Base-by-base conservation (phyloP, 2,797 vertebrate species). In the Chrosomus eos region DNA sequence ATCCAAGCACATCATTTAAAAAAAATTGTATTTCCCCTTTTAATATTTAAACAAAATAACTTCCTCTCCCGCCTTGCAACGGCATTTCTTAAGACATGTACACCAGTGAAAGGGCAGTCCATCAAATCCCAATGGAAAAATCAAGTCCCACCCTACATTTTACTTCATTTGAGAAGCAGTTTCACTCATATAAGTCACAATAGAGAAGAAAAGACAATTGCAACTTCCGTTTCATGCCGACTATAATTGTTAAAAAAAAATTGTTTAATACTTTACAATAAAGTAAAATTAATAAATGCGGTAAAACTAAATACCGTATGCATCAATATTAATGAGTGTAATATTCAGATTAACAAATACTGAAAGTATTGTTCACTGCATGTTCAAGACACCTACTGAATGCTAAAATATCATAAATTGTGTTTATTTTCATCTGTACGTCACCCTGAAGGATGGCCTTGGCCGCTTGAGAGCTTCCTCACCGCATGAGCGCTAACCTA, bases 381-480 rank as follows among this genome's bases (percentile, higher is more conserved):
- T 19, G 21, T 6, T 18, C 13, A 38, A n/a, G 23, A 76, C 38
- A 58, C 1, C 23, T 18, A 40, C 4, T 76, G 14, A 13, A 60
- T 19, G 36, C n/a, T 60, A 43, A 43, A 9, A 62, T 9, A 38
- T 48, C 31, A 79, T 33, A 66, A 43, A 78, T 16, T 11, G 53
- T 60, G 16, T 62, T 78, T 10, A 43, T 78, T 78, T 78, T 43
- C 2, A 77, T 77, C 74, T 6, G 21, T 58, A 38, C 1, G 7
- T 75, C 48, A n/a, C 21, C 31, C 73, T 58, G 73, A 58, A 58
- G 73, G 31, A 76, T 7, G 18, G 16, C 74, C 74, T 60, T 14
- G 36, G 74, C 21, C 6, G 4, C 58, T 83, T 6, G 16, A 83
- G 43, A 66, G 45, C 23, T 40, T 43, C 26, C 36, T 58, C 36